A percentile compares a stretch with the other conserved stretches of the same genome.
These are phyloP conservation scores for Agrochola lychnidis DNA, from an alignment of 2,888 invertebrate species.

Conservation along the genomic window DNA sequence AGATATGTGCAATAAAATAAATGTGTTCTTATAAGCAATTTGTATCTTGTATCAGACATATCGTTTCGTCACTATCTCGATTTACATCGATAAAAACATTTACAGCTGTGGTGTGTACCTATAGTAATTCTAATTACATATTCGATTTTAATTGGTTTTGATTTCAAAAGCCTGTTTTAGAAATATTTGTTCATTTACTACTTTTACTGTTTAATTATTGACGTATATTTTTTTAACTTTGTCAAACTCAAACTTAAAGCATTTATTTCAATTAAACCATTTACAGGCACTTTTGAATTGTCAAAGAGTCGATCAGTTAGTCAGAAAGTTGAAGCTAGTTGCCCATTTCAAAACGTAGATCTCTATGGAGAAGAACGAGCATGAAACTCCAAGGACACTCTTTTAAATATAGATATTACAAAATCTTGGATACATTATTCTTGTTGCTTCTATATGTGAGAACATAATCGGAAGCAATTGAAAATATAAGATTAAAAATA, in stretches of 20 bases:
- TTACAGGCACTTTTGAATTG: too few species aligned
- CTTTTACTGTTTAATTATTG: background rate
- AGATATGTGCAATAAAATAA: slow-evolving; percentile 43
- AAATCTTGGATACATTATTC: too few species aligned
- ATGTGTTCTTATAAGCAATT: slow-evolving; percentile 25
- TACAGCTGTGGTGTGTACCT: background rate
- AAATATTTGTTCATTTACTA: background rate
- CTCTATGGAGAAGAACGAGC: too few species aligned
- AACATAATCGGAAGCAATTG: too few species aligned
- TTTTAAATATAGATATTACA: too few species aligned
- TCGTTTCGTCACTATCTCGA: slow-evolving; percentile 33
- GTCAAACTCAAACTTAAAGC: background rate
- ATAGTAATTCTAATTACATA: slow-evolving; percentile 21
- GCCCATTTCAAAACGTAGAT: too few species aligned
- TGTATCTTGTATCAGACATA: slow-evolving; percentile 21
- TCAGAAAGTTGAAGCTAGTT: too few species aligned
- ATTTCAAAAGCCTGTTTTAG: background rate
- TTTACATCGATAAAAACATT: slow-evolving; percentile 43
- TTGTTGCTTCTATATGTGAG: too few species aligned
- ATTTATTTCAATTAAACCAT: too few species aligned
- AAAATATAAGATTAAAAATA: too few species aligned
- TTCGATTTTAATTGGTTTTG: slow-evolving; percentile 10
- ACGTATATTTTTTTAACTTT: background rate
- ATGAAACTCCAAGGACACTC: too few species aligned
- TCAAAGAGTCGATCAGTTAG: too few species aligned